phyloP scores from a whole-genome alignment of 2,888 invertebrate genomes.

The Diplazon laetatorius region DNA sequence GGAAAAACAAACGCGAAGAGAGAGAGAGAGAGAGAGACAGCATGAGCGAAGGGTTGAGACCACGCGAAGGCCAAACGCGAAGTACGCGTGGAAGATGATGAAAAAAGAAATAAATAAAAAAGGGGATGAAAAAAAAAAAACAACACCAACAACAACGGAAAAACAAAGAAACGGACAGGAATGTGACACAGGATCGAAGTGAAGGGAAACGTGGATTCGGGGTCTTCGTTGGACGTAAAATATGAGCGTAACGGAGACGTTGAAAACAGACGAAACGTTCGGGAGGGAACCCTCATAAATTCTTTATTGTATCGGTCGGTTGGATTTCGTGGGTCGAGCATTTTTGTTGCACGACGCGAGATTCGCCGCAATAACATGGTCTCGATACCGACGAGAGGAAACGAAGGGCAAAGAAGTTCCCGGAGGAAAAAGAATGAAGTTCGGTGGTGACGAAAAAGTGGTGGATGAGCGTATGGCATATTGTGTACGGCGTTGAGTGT shows the following conservation, averaged over 20 bases:
- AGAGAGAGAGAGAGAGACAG: slow-evolving; percentile 7
- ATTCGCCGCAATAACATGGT: slow-evolving; percentile 54
- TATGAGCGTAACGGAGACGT: slow-evolving; percentile 59
- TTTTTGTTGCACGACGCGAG: slow-evolving; percentile 31
- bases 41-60: too few relatives aligned
- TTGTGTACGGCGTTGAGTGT: slow-evolving; percentile 25
- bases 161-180: slow-evolving; percentile 11
- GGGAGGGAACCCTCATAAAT: slow-evolving; percentile 55
- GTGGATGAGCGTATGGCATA: slow-evolving; percentile 21
- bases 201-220: slow-evolving; percentile 17
- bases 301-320: slow-evolving; percentile 54
- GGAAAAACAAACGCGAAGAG: slow-evolving; percentile 56
- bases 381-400: slow-evolving; percentile 41
- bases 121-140: slow-evolving; percentile 28
- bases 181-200: slow-evolving; percentile 32
- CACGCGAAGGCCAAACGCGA: slow-evolving; percentile 30
- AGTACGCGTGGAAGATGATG: slow-evolving; percentile 32
- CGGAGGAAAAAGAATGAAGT: slow-evolving; percentile 49
- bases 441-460: slow-evolving; percentile 26
- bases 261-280: slow-evolving; percentile 50
- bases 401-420: slow-evolving; percentile 13
- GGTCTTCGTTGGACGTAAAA: slow-evolving; percentile 55
- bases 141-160: too few relatives aligned
- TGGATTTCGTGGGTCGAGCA: slow-evolving; percentile 4
- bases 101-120: not conserved